Base-by-base conservation (phyloP, 2,113 vertebrate species). In the Stomatorhinus ivindoensis region DNA sequence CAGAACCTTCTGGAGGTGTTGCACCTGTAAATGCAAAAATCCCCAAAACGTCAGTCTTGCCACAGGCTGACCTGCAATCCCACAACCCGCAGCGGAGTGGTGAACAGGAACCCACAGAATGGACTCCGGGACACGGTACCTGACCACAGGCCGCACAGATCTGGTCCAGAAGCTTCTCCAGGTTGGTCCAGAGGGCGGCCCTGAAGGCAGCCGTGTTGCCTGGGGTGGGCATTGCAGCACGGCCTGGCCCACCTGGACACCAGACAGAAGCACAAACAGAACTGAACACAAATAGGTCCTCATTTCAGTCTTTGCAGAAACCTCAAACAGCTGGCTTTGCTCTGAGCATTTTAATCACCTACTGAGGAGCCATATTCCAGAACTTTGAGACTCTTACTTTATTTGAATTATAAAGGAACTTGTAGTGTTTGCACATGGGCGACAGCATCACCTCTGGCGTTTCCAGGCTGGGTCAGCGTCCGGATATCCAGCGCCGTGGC, bases 131-230 rank as follows among this genome's bases (percentile, higher is more conserved):
- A 76, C 7, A 44, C 2, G 9, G 80, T 95, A 97, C 97, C 95
- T 98, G 97, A 69, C 95, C 95, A 1, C 97, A 99, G 0, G 97
- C 95, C 46, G 97, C 96, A 94, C 95, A 99, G 87, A 99, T 99
- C 92, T 99, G 97, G 94, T 99, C 98, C 97, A 99, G 97, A 42
- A 99, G 94, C 91, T 99, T 99, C 93, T 99, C 98, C 95, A 99
- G 96, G 92, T 98, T 99, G 89, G 98, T 99, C 98, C 98, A 99
- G 4, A 99, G 96, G 24, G 98, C 96, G 87, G 98, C 98, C 84
- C 98, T 96, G 92, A 99, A 99, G 31, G 97, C 97, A 48, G 98
- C 97, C 0, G 97, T 98, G 92, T 97, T 98, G 55, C 98, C 98
- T 86, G 98, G 98, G 11, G 97, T 96, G 48, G 98, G 98, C 95